A percentile compares a stretch with the other conserved stretches of the same genome.
Conservation (phyloP, 2,888 invertebrate genomes). For the Drosophila leonis region DNA sequence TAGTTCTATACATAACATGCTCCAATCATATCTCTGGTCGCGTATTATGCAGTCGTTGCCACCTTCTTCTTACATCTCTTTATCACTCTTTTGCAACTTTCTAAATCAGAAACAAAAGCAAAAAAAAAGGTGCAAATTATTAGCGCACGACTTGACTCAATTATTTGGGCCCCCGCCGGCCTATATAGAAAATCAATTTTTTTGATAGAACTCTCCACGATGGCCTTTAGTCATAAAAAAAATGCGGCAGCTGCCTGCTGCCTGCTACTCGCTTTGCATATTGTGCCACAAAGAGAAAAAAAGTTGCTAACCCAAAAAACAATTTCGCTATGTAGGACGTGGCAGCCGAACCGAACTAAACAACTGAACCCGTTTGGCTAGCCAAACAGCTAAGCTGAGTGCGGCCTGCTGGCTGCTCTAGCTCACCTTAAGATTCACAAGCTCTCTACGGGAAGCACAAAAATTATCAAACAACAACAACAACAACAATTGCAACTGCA, state of each 20-base stretch:
- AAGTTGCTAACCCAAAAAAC: constrained; percentile 72
- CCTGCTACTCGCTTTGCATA: constrained; percentile 52
- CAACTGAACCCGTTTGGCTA: constrained; percentile 75
- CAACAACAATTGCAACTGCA: constrained; percentile 30
- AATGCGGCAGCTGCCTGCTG: constrained; percentile 5
- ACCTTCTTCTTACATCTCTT: background rate
- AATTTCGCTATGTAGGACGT: constrained; percentile 15
- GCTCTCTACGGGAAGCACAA: constrained; percentile 40
- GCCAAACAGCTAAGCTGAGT: constrained; percentile 17
- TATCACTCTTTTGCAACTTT: constrained; percentile 60
- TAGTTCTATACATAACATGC: background rate
- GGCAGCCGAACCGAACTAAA: constrained; percentile 6
- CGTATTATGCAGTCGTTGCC: background rate
- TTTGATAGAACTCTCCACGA: constrained; percentile 58
- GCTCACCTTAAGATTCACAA: constrained; percentile 54
- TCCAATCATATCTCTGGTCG: background rate
- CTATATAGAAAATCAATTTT: constrained; percentile 70
- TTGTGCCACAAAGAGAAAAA: constrained; percentile 34
- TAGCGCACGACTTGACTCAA: constrained; percentile 67
- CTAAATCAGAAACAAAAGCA: constrained; percentile 55
- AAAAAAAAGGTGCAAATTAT: constrained; percentile 75
- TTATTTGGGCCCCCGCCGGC: constrained; percentile 52
- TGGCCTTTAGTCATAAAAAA: constrained; percentile 51
- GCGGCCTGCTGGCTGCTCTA: constrained; percentile 6
- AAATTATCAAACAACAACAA: constrained; percentile 58